phyloP scores from a whole-genome alignment of 2,888 invertebrate genomes.

The Cecidostiba fungosa region DNA sequence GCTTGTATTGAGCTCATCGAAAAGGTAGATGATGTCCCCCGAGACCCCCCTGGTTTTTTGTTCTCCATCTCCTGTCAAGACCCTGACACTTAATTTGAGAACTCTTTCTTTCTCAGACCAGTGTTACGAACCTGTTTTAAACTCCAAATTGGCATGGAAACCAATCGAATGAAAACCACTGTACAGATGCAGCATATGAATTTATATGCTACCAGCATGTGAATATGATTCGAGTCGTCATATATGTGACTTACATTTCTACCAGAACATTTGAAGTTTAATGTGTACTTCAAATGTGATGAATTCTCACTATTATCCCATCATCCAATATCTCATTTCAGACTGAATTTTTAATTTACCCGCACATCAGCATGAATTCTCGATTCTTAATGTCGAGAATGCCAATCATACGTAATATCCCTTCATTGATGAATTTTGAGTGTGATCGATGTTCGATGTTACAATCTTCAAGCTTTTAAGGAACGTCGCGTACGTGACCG shows the following conservation, averaged over 20 bases:
- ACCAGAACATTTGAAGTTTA: background rate
- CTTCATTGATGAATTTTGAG: slow-evolving; percentile 30
- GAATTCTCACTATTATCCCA: background rate
- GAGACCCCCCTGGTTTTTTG: slow-evolving; percentile 25
- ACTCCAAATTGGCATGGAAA: slow-evolving; percentile 35
- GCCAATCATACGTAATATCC: slow-evolving; percentile 3
- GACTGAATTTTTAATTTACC: background rate
- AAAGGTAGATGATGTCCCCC: slow-evolving; percentile 86
- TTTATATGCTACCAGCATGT: background rate
- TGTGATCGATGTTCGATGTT: slow-evolving; percentile 43
- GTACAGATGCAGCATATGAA: background rate
- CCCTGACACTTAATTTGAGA: slow-evolving; percentile 30
- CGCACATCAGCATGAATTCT: slow-evolving; percentile 33
- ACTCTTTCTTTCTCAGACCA: slow-evolving; percentile 32
- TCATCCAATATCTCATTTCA: slow-evolving; percentile 27
- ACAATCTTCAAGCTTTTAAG: slow-evolving; percentile 35
- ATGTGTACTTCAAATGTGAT: slow-evolving; percentile 9
- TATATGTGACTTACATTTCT: slow-evolving; percentile 7
- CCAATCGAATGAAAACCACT: slow-evolving; percentile 15
- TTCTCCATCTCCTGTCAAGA: slow-evolving; percentile 12
- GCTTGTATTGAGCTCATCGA: slow-evolving; percentile 99
- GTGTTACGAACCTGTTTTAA: slow-evolving; percentile 15
- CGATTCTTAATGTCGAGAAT: slow-evolving; percentile 19
- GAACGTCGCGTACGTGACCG: background rate
- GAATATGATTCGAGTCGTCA: slow-evolving; percentile 4